Percentiles rank a stretch among this genome's conserved stretches.
phyloP scores from a whole-genome alignment of 2,888 invertebrate species.

The Nematopogon swammerdamellus region DNA sequence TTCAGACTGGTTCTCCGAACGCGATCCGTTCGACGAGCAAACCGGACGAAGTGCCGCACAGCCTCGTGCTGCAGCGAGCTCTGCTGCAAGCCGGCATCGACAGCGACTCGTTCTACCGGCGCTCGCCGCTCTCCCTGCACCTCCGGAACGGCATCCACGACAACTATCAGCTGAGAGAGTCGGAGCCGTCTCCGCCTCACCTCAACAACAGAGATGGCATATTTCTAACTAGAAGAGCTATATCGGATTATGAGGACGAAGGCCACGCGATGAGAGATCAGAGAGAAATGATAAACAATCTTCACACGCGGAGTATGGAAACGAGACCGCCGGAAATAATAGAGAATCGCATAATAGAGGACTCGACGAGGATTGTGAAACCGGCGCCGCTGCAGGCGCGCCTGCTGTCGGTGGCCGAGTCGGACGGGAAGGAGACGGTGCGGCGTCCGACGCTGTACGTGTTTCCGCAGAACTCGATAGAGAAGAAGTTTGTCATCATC shows the following conservation, averaged over 20 bases:
- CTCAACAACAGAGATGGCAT: conserved; percentile 27
- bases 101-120: conserved; percentile 28
- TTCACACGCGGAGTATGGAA: conserved; percentile 24
- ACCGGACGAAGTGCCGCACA: conserved; percentile 33
- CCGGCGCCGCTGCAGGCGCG: conserved; percentile 42
- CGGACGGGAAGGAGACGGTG: conserved; percentile 31
- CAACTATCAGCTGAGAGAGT: conserved; percentile 23
- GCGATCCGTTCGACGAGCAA: conserved; percentile 23
- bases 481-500: conserved; percentile 64
- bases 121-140: conserved; percentile 17
- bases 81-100: conserved; percentile 39
- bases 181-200: conserved; percentile 27
- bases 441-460: conserved; percentile 34
- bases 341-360: conserved; percentile 29
- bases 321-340: conserved; percentile 26
- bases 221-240: conserved; percentile 35
- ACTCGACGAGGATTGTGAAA: conserved; percentile 34
- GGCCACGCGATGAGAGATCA: conserved; percentile 32
- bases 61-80: conserved; percentile 32
- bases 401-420: conserved; percentile 32
- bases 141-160: conserved; percentile 40
- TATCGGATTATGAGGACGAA: conserved; percentile 40
- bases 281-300: conserved; percentile 23
- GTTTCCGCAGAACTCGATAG: conserved; percentile 40
- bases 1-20: conserved; percentile 31